Conservation (phyloP, 2,888 invertebrate species). For the Nomada flava region DNA sequence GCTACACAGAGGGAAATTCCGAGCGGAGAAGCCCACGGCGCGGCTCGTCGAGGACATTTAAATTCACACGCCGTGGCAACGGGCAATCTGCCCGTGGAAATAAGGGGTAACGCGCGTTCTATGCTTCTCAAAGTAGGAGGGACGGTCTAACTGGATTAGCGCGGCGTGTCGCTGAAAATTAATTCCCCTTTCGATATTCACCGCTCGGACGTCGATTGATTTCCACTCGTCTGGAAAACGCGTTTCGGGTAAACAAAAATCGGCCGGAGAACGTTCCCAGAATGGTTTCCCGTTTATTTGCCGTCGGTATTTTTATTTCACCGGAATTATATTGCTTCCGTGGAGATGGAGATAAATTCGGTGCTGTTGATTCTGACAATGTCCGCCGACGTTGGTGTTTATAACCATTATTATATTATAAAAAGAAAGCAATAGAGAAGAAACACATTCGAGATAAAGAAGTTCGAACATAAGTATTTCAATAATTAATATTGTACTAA, state of each 20-base stretch:
- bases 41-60: conserved; percentile 44
- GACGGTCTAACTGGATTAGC: conserved; percentile 68
- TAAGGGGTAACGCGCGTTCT: conserved; percentile 54
- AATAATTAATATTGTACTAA: too few relatives aligned
- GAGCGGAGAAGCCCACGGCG: not conserved
- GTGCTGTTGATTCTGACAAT: not conserved
- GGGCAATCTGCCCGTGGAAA: conserved; percentile 54
- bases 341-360: not conserved
- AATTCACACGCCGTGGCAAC: conserved; percentile 55
- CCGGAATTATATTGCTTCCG: not conserved
- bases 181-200: conserved; percentile 61
- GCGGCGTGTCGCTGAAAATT: conserved; percentile 63
- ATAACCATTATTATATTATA: too few relatives aligned
- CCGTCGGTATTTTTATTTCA: not conserved
- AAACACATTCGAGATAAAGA: too few relatives aligned
- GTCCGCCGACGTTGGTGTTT: not conserved
- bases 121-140: conserved; percentile 50
- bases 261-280: not conserved
- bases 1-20: not conserved
- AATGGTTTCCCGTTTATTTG: not conserved
- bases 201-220: conserved; percentile 50
- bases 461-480: too few relatives aligned
- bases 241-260: conserved; percentile 26
- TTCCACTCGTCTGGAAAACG: conserved; percentile 33
- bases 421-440: too few relatives aligned